phyloP scores from a whole-genome alignment of 2,797 vertebrate genomes.

The Streptopelia turtur region DNA sequence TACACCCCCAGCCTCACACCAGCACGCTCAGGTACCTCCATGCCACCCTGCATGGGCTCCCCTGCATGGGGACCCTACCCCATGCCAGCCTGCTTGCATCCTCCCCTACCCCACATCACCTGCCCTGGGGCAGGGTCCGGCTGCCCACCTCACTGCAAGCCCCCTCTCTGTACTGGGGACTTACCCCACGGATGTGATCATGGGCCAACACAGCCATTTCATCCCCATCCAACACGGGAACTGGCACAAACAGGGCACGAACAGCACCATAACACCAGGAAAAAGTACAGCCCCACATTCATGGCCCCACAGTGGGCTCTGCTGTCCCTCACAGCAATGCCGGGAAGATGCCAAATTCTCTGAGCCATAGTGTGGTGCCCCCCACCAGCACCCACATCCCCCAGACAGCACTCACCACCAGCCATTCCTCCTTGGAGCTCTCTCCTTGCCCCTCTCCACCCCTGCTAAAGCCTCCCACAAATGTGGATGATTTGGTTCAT shows the following conservation, averaged over 20 bases:
- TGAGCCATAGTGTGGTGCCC: rapidly evolving
- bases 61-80: neutral
- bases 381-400: neutral
- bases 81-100: neutral
- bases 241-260: neutral
- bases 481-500: neutral
- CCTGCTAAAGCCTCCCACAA: neutral
- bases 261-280: rapidly evolving
- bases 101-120: neutral
- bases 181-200: neutral
- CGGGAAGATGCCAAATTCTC: neutral
- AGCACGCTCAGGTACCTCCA: neutral
- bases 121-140: neutral
- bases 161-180: neutral
- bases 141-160: neutral
- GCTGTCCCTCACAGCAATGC: neutral
- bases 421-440: neutral
- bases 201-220: rapidly evolving
- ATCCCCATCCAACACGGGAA: neutral
- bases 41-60: neutral
- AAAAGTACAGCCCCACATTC: rapidly evolving
- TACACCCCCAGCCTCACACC: neutral
- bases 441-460: neutral
- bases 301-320: rapidly evolving
- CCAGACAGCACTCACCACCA: neutral